These are phyloP conservation scores for Aselliscus stoliczkanus DNA, from an alignment of 2,797 vertebrate genomes.

Conservation along the genomic window DNA sequence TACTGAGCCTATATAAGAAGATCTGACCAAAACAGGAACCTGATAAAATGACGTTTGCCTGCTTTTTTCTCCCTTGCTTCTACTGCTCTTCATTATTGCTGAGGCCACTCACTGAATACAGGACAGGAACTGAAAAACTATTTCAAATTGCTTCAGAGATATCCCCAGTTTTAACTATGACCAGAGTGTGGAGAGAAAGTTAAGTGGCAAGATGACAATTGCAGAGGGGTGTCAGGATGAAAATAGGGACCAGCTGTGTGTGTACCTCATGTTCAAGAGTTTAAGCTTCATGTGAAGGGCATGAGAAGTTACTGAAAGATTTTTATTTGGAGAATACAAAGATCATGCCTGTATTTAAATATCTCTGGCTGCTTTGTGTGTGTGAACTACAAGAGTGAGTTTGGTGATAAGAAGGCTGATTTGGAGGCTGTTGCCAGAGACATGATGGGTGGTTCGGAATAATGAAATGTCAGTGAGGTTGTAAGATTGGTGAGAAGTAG, in stretches of 20 bases:
- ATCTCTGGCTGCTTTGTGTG: conserved; percentile 19
- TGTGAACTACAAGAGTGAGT: not conserved
- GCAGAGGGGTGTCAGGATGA: not conserved
- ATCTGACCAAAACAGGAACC: conserved; percentile 23
- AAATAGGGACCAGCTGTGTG: not conserved
- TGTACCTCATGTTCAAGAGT: not conserved
- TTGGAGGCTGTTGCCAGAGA: not conserved
- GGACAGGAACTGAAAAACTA: conserved; percentile 28
- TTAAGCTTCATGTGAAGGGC: not conserved
- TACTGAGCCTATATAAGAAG: conserved; percentile 15
- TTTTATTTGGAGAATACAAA: conserved; percentile 32
- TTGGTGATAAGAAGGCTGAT: not conserved
- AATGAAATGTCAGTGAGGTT: not conserved
- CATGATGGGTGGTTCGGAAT: conserved; percentile 27
- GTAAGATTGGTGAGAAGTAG: not conserved
- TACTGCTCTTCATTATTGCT: conserved; percentile 5
- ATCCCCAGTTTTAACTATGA: not conserved
- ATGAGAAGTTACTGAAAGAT: conserved; percentile 23
- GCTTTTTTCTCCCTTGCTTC: conserved; percentile 20
- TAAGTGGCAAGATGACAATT: not conserved
- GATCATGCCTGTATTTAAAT: conserved; percentile 11
- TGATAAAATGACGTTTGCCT: conserved; percentile 41
- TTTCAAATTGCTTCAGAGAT: not conserved
- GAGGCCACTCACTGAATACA: conserved; percentile 21
- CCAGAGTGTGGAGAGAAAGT: not conserved